Evolutionary conservation across 1,140 invertebrate genomes (phyloP).

Genomic region (Drosophila pruinosa): DNA sequence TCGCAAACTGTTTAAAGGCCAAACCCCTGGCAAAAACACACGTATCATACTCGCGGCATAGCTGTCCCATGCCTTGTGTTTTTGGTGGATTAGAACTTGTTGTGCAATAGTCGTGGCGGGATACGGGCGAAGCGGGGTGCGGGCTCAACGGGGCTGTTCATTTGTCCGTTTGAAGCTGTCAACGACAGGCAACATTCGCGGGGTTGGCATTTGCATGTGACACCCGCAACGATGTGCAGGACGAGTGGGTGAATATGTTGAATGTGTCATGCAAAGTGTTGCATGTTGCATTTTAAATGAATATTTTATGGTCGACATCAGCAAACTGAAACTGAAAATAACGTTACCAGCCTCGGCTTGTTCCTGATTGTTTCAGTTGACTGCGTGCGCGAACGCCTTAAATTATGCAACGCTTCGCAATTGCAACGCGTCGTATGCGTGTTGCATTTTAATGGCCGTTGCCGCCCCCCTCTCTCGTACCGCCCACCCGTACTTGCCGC

Average conservation of each 20-base stretch:
- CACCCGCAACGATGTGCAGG: constrained; percentile 44
- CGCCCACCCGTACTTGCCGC: constrained; percentile 13
- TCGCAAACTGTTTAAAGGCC: constrained; percentile 30
- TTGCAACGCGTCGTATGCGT: constrained; percentile 60
- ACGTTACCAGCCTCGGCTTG: constrained; percentile 32
- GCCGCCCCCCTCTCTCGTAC: constrained; percentile 25
- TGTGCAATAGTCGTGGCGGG: neutral
- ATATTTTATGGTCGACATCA: constrained; percentile 71
- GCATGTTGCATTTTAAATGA: constrained; percentile 79
- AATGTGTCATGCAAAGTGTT: constrained; percentile 74
- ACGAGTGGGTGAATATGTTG: constrained; percentile 1
- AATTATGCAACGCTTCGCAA: constrained; percentile 67
- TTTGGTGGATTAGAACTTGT: constrained; percentile 19
- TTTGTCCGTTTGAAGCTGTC: constrained; percentile 34
- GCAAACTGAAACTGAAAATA: constrained; percentile 26
- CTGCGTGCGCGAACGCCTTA: constrained; percentile 59
- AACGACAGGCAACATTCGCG: constrained; percentile 29
- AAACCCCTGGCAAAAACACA: constrained; percentile 2
- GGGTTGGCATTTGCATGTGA: constrained; percentile 36
- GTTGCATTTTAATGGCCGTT: constrained; percentile 68
- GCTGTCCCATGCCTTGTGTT: neutral
- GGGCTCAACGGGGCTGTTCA: constrained; percentile 24
- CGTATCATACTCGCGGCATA: neutral
- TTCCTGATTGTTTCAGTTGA: constrained; percentile 47
- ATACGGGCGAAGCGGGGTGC: neutral